phyloP scores from a whole-genome alignment of 2,888 invertebrate species.

The Oscheius sp. region DNA sequence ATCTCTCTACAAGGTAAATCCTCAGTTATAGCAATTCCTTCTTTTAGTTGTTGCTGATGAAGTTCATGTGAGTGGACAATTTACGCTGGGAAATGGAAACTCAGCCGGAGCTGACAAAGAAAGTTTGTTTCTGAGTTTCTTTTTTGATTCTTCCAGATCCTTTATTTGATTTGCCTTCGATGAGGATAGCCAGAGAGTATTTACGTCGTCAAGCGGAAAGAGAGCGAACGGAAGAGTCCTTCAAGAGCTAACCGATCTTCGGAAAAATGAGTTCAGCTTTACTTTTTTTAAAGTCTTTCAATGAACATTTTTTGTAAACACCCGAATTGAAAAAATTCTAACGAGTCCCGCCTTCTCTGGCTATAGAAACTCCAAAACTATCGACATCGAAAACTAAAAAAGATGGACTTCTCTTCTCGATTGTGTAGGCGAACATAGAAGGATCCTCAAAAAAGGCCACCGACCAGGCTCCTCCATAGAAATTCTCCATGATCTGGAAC shows the following conservation, averaged over 20 bases:
- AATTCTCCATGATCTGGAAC: constrained; percentile 11
- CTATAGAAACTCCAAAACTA: constrained; percentile 14
- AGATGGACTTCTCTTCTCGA: constrained; percentile 19
- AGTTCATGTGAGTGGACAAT: constrained; percentile 20
- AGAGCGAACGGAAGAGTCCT: background rate
- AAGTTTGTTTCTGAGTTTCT: background rate
- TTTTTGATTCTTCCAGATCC: constrained; percentile 2
- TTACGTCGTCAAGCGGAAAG: constrained; percentile 13
- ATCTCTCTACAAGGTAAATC: constrained; percentile 9
- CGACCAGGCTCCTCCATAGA: constrained; percentile 22
- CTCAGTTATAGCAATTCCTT: background rate
- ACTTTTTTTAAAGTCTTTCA: constrained; percentile 4
- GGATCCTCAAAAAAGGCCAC: constrained; percentile 28
- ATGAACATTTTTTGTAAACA: background rate
- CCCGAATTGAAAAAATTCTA: constrained; percentile 8
- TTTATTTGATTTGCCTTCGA: constrained; percentile 19
- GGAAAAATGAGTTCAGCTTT: too few relatives aligned
- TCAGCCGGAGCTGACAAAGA: background rate
- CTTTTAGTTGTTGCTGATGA: background rate
- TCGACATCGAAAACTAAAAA: constrained; percentile 27
- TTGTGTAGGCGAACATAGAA: constrained; percentile 18
- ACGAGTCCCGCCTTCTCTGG: constrained; percentile 14
- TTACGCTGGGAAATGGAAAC: constrained; percentile 7
- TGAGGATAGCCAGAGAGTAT: constrained; percentile 26
- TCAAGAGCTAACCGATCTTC: background rate